Percentiles rank a stretch among this genome's conserved stretches.
Evolutionary conservation across 2,888 invertebrate genomes (phyloP).

Genomic region (Tyria jacobaeae): DNA sequence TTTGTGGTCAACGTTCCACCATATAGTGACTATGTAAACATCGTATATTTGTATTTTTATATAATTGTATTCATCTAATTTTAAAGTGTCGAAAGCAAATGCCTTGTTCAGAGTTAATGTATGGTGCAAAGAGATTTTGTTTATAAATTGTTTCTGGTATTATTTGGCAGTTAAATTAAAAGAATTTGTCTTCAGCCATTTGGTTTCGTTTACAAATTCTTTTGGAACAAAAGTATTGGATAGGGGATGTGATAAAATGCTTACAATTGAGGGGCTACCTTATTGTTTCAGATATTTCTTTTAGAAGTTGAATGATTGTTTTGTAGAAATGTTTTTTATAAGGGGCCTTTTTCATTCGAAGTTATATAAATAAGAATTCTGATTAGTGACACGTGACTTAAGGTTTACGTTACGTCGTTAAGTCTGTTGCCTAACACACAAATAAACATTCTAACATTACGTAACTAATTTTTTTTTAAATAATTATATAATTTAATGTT

Average conservation of each 20-base stretch:
- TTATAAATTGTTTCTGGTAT: not conserved
- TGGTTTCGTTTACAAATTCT: conserved; percentile 17
- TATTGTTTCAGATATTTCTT: conserved; percentile 14
- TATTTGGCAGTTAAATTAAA: conserved; percentile 15
- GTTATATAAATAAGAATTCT: conserved; percentile 1
- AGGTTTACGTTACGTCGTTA: not conserved
- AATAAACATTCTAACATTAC: not conserved
- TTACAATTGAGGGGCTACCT: not conserved
- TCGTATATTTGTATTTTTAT: no score
- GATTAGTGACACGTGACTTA: not conserved
- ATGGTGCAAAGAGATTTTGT: not conserved
- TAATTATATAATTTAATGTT: no score
- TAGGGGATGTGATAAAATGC: conserved; percentile 3
- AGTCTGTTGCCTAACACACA: not conserved
- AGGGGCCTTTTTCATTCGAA: conserved; percentile 1
- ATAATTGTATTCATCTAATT: no score
- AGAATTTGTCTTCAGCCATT: not conserved
- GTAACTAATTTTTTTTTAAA: no score
- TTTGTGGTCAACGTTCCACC: no score
- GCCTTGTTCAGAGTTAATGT: not conserved
- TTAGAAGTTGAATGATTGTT: conserved; percentile 1
- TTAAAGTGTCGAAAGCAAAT: not conserved
- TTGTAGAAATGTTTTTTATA: not conserved
- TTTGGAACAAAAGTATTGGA: conserved; percentile 2
- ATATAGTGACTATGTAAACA: no score